Base-by-base conservation (phyloP, 2,797 vertebrate genomes). In the Ispidina lecontei region DNA sequence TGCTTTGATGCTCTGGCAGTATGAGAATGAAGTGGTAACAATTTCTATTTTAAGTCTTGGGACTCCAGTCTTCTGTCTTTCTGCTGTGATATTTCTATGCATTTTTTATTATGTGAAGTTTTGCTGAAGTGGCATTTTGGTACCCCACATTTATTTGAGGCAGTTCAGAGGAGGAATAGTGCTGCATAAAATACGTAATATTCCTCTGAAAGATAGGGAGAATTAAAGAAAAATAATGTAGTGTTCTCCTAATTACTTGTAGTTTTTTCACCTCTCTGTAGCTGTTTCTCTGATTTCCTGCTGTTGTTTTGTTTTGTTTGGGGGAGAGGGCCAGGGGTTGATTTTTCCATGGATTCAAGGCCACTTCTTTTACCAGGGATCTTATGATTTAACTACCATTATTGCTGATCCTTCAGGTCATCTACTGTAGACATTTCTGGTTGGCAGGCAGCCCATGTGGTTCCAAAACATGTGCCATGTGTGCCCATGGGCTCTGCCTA, bases 261-360 rank as follows among this genome's bases (percentile, higher is more conserved):
- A 46, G 29, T 13, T 69, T 26, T 44, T 65, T 37, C 20, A 63
- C 59, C 15, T 75, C 8, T 64, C 28, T 75, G 15, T 35, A 60
- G 7, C n/a, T 56, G 5, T 1, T 77, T 77, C 54, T 85, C 31
- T 72, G 28, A 29, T 60, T 68, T 84, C 35, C n/a, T 46, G 7
- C 16, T 70, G 43, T 49, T 41, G 3, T 9, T 68, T 64, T 22
- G 4, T 31, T 59, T 68, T 26, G 11, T 58, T 54, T 33, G 8
- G n/a, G 1, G 2, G 2, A 10, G 29, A 51, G 54, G 23, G 5
- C 0, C 4, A 85, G 15, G 3, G 0, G 4, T 33, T 69, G 5
- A 12, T 54, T 49, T 86, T 39, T 41, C 3, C 19, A 12, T 16
- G 21, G 7, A 46, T 71, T 70, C 26, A 47, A 37, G 31, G 22